Base-by-base conservation (phyloP, 2,113 vertebrate genomes). In the Pollimyrus isidori region DNA sequence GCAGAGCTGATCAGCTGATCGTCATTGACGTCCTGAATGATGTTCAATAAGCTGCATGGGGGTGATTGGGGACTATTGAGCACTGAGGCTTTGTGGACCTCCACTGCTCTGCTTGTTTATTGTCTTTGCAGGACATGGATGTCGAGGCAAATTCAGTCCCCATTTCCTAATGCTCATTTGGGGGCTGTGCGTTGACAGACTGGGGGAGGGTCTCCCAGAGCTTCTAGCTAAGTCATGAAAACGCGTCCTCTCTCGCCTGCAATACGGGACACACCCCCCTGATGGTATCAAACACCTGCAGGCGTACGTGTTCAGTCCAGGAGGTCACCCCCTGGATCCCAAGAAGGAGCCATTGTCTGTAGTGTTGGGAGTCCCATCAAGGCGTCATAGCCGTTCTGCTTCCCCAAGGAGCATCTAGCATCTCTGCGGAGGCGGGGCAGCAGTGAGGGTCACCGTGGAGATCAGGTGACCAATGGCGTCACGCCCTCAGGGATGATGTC, bases 301-400 rank as follows among this genome's bases (percentile, higher is more conserved):
- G n/a, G 23, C 90, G 88, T 88, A 90, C 62, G 65, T 90, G 19
- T 86, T 58, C 17, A 49, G 90, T 69, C 69, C 48, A 88, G 85
- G 76, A 89, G 90, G 56, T 85, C 82, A 76, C 85, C n/a, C 9
- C 42, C 45, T 3, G 21, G 88, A n/a, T 39, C 23, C 48, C 42
- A 62, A 69, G 73, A 89, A 82, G 5, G 80, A 46, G n/a, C 21
- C 83, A 56, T 90, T 90, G 88, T 88, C 23, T 42, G 50, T 21
- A 69, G 76, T 46, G 45, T 3, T 1, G 69, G 23, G n/a, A 69
- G 30, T 19, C 56, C 50, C 39, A 48, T 90, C 52, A 52, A 52
- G n/a, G 13, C 30, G 23, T 65, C 87, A 10, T 46, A 46, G n/a
- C 11, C 13, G 39, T 48, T 19, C 39, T 9, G 6, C 76, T 69